phyloP scores from a whole-genome alignment of 2,888 invertebrate species.

The Mimumesa dahlbomi region DNA sequence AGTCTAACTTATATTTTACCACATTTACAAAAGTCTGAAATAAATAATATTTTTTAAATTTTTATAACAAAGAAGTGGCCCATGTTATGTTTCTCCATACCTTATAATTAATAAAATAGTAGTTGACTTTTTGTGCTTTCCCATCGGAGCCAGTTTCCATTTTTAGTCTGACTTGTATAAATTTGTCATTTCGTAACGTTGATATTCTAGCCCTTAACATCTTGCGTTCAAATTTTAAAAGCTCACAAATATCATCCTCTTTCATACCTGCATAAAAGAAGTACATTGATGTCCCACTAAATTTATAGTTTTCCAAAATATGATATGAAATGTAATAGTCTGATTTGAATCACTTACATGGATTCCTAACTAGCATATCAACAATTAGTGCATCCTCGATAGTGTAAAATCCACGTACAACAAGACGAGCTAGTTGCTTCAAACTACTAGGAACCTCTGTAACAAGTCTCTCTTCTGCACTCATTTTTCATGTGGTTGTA shows the following conservation, averaged over 20 bases:
- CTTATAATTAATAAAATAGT: slow-evolving; percentile 98
- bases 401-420: slow-evolving; percentile 95
- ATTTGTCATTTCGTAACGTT: slow-evolving; percentile 94
- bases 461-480: slow-evolving; percentile 88
- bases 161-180: slow-evolving; percentile 93
- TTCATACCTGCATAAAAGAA: slow-evolving; percentile 85
- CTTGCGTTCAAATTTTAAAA: slow-evolving; percentile 96
- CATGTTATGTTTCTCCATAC: slow-evolving; percentile 70
- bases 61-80: background rate
- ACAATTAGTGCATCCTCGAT: slow-evolving; percentile 97
- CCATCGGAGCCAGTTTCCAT: slow-evolving; percentile 98
- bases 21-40: slow-evolving; percentile 94
- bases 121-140: slow-evolving; percentile 97
- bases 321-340: too few species aligned
- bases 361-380: slow-evolving; percentile 97
- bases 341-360: too few species aligned
- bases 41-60: slow-evolving; percentile 3
- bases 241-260: slow-evolving; percentile 94
- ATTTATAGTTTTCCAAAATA: too few species aligned
- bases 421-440: slow-evolving; percentile 94
- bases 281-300: background rate
- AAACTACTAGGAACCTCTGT: slow-evolving; percentile 96
- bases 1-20: slow-evolving; percentile 97
- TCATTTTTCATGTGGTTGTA: slow-evolving; percentile 72
- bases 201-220: slow-evolving; percentile 94